Base-by-base conservation (phyloP, 2,888 invertebrate species). In the Piscicola geometra region DNA sequence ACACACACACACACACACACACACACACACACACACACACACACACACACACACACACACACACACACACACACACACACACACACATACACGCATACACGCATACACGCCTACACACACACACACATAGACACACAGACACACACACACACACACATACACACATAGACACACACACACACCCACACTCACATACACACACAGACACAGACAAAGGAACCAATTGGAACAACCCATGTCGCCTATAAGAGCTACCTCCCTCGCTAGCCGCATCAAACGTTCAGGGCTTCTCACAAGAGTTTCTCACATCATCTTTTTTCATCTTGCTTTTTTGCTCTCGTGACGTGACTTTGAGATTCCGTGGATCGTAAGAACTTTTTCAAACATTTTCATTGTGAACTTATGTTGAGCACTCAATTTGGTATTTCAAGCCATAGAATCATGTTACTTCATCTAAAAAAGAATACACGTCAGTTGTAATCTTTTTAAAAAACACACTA, bases 311-410 rank as follows among this genome's bases (percentile, higher is more conserved):
- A n/a, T n/a, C n/a, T n/a, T n/a, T n/a, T n/a, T n/a, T n/a, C n/a
- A n/a, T n/a, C n/a, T n/a, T n/a, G n/a, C n/a, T 97, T 96, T 80
- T 92, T 92, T 60, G 99, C 95, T 86, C 96, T 94, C 93, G 99
- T 95, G 83, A 99, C 98, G 79, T 97, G 94, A 80, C 97, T 97
- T 84, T 99, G 95, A 87, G 99, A 91, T 90, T 85, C 21, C 5
- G 28, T 28, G 64, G 30, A 12, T n/a, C 5, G 5, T 3, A 64
- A 64, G 64, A 5, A 15, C 41, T 41, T 41, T 15, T 9, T 41
- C 5, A 41, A 9, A 9, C 41, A 41, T 41, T 41, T 9, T 41
- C 15, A n/a, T n/a, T n/a, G n/a, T n/a, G n/a, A n/a, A n/a, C n/a
- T n/a, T n/a, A n/a, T n/a, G n/a, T n/a, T n/a, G n/a, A n/a, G n/a